Evolutionary conservation across 2,113 vertebrate species (phyloP).

Genomic region (Mystacornis crossleyi): DNA sequence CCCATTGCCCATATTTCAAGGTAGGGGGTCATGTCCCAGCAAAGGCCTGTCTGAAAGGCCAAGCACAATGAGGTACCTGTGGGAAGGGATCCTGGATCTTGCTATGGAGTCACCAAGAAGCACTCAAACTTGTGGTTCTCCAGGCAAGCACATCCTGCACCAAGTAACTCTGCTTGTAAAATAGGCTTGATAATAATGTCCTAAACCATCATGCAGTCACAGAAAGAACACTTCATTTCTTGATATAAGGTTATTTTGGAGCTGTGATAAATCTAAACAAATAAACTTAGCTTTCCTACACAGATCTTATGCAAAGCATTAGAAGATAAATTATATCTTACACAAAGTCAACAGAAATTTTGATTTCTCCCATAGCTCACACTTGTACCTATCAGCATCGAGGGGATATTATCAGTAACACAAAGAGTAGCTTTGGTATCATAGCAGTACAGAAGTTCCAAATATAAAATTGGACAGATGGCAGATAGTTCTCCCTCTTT

Average conservation of each 20-base stretch:
- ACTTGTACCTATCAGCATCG: background rate
- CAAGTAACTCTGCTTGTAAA: background rate
- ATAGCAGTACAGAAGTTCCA: background rate
- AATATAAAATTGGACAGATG: background rate
- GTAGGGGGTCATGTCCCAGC: background rate
- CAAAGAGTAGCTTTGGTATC: background rate
- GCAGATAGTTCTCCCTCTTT: background rate
- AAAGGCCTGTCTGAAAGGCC: background rate
- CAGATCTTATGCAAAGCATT: background rate
- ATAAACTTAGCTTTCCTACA: background rate
- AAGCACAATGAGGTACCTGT: fast-evolving
- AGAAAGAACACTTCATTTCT: background rate
- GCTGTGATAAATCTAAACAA: background rate
- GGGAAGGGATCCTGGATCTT: background rate
- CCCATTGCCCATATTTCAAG: no score
- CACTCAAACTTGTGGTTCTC: background rate
- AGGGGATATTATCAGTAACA: background rate
- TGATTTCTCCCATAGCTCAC: background rate
- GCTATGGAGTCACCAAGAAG: background rate
- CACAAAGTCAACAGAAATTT: background rate
- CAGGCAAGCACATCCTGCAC: background rate
- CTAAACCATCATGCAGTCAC: background rate
- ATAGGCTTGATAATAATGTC: background rate
- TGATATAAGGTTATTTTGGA: background rate
- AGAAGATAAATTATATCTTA: background rate